Percentiles rank a stretch among this genome's conserved stretches.
Conservation (phyloP, 1,140 invertebrate species). For the Aphaenogaster rudis region DNA sequence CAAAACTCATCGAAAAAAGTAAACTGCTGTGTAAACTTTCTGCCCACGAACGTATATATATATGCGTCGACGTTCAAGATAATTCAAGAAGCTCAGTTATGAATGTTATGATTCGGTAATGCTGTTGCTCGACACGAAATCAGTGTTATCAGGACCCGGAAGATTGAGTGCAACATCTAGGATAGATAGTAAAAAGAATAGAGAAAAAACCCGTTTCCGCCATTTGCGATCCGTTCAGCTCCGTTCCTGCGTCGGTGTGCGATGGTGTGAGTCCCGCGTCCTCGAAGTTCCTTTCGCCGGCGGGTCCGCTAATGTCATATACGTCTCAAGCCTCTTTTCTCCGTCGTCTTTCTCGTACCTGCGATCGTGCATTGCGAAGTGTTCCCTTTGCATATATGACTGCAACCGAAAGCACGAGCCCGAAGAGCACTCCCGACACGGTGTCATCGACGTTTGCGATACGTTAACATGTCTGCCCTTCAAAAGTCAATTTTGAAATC, state of each 20-base stretch:
- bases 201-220: conserved; percentile 10
- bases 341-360: no score
- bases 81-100: not conserved
- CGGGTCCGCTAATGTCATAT: not conserved
- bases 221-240: not conserved
- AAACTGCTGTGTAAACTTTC: no score
- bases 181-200: not conserved
- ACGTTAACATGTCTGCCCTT: conserved; percentile 88
- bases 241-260: not conserved
- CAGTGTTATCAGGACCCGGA: no score
- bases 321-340: not conserved
- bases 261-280: not conserved
- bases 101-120: no score
- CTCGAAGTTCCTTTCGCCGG: not conserved
- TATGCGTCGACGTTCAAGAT: not conserved
- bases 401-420: not conserved
- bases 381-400: conserved; percentile 8
- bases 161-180: not conserved
- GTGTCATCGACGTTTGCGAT: not conserved
- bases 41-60: not conserved
- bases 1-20: not conserved
- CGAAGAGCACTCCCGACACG: not conserved
- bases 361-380: not conserved
- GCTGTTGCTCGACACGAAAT: not conserved
- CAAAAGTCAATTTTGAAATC: conserved; percentile 91